Percentiles rank a stretch among this genome's conserved stretches.
These are phyloP conservation scores for Onychostoma macrolepis DNA, from an alignment of 2,113 vertebrate species.

Conservation along the genomic window DNA sequence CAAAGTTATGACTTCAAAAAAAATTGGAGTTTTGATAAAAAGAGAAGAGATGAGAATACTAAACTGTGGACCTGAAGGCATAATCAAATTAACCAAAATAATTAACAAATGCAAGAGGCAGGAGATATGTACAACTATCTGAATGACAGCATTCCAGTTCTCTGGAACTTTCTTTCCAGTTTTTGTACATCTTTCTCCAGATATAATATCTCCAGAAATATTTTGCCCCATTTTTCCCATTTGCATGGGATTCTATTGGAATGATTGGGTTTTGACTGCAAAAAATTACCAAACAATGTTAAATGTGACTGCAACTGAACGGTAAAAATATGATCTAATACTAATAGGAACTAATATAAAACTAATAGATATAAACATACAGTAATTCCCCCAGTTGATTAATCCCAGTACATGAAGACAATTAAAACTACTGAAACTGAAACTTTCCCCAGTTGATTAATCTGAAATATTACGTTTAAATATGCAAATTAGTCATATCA, in stretches of 20 bases:
- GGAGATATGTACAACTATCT: neutral
- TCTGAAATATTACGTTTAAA: neutral
- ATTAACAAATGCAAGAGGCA: neutral
- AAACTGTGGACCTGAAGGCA: neutral
- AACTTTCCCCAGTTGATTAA: neutral
- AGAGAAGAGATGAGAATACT: neutral
- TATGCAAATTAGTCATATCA: neutral
- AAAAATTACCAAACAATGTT: neutral
- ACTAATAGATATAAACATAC: neutral
- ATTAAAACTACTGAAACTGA: too few relatives aligned
- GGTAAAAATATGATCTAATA: neutral
- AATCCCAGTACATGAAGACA: neutral
- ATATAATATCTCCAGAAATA: too few relatives aligned
- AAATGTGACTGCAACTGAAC: neutral
- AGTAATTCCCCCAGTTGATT: neutral
- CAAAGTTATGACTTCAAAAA: neutral
- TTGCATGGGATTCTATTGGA: neutral
- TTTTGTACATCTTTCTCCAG: neutral
- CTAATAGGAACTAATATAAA: neutral
- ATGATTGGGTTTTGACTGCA: neutral
- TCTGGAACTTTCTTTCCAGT: neutral
- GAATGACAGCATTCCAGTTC: neutral
- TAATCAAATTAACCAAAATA: neutral
- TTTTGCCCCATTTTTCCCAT: neutral
- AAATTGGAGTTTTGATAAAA: neutral